Evolutionary conservation across 92 coral and sea anemone genomes (phyloP), one percentile per base, ranked within the genome.

Genomic region (Epizoanthus stellaris): DNA sequence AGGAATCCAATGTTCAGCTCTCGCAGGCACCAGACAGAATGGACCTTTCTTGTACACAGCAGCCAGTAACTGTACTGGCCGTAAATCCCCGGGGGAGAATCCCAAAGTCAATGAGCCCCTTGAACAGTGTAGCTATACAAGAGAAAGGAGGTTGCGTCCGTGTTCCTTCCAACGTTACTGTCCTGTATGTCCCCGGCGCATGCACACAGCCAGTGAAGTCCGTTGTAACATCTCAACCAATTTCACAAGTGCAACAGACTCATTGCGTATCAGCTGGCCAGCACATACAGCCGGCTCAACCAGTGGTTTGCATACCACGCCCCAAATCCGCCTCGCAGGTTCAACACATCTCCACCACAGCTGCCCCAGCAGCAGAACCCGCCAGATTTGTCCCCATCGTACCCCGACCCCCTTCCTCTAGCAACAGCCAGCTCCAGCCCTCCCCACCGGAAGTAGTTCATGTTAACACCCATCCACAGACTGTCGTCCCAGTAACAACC

Each of bases 281-380:
- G 39, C 21, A 21, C 6, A 20, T 68, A 68, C 73, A 68, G 73
- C 20, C 16, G 52, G 49, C 73, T 38, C 23, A 68, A 15, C 69
- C 14, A 12, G 56, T 52, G 56, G 14, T 12, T 52, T 52, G 3
- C 56, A 13, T 52, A 13, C 56, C 10, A 52, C 14, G 10, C 12
- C 14, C 56, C 56, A 68, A 68, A 9, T 1, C 52, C 4, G 73
- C 73, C 20, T 20, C 73, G 20, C 73, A 68, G 73, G 73, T 68
- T 3, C 73, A 68, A 68, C 73, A 34, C 52, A 68, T 68, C 73
- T 68, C 73, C 73, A 68, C 73, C 4, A 64, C 69, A 23, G 69
- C 12, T 64, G 4, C 69, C 38, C 69, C 14, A 5, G 9, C 39
- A 9, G 45, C 49, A 15, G 52, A 68, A 9, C 20, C 73, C 5